These are phyloP conservation scores for Acronicta alni DNA, from an alignment of 2,888 invertebrate genomes.

Conservation along the genomic window DNA sequence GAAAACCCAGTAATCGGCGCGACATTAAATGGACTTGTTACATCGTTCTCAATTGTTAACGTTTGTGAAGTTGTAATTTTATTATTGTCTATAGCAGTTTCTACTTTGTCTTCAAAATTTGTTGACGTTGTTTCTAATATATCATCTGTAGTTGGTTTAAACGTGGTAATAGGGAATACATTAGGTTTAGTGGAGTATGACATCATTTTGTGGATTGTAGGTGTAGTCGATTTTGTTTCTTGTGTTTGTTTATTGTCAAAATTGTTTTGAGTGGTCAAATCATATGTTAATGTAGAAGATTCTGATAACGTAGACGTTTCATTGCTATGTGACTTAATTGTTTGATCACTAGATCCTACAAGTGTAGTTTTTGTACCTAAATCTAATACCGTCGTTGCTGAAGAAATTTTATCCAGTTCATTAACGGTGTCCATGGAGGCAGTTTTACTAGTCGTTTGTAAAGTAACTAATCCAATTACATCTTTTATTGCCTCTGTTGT, in stretches of 20 bases:
- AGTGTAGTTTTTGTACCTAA: not conserved
- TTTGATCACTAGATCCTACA: not conserved
- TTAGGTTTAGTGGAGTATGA: conserved; percentile 3
- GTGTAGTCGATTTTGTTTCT: not conserved
- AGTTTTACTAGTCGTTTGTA: conserved; percentile 7
- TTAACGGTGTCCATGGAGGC: not conserved
- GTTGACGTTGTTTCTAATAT: conserved; percentile 3
- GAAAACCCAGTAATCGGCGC: not conserved
- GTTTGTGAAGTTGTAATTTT: conserved; percentile 2
- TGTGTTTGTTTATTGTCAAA: not conserved
- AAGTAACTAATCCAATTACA: not conserved
- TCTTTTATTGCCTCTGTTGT: conserved; percentile 14
- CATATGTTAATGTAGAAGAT: conserved; percentile 3
- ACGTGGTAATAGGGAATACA: conserved; percentile 10
- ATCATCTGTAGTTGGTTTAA: conserved; percentile 8
- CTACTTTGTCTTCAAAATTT: not conserved
- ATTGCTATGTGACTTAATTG: not conserved
- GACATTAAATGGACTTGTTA: conserved; percentile 3
- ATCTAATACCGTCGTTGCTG: not conserved
- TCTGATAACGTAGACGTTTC: conserved; percentile 12
- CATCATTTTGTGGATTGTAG: not conserved
- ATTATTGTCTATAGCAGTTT: not conserved
- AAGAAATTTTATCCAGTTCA: not conserved
- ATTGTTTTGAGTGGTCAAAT: conserved; percentile 1
- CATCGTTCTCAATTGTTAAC: conserved; percentile 4